Evolutionary conservation across 2,797 vertebrate species (phyloP), one percentile per base, ranked within the genome.

Genomic region (Coccyzus lansbergi): DNA sequence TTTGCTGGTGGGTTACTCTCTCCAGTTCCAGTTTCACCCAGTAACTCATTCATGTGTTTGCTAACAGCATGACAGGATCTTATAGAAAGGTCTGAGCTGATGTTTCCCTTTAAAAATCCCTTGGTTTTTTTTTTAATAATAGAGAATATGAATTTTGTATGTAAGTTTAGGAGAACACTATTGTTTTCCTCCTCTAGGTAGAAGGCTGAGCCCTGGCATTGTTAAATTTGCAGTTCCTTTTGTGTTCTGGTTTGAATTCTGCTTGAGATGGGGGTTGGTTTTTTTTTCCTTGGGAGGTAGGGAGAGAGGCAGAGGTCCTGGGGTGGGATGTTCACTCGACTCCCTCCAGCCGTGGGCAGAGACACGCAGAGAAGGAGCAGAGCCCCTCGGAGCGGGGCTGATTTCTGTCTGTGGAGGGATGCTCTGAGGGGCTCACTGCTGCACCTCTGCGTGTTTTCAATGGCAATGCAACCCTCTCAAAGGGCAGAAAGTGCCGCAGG

Each of bases 1-100:
- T 64, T 84, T 83, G 63, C 68, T 29, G 38, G 77, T 46, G 60
- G 77, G 82, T 88, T 96, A 44, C 69, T 91, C 53, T 91, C 90
- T 65, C 84, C 75, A 6, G 52, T 90, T 83, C 12, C 84, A 77
- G 69, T 91, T 85, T 67, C 46, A 48, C 79, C 56, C 87, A 38
- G 58, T 52, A 44, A 78, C 18, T 52, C 74, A 59, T 75, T 88
- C 40, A 20, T 68, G 68, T 49, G 52, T 55, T 86, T 85, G 56
- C 68, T 91, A 28, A 52, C 11, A 48, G 52, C 52, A 42, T n/a
- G 53, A 40, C 58, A 79, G 86, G 67, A 25, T 20, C 60, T 75
- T 79, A 38, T 53, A 31, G 22, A 55, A 62, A 33, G 28, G 14
- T 64, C 48, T 68, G 46, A 56, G 58, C 70, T 70, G 55, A 52